Conservation (phyloP, 2,797 vertebrate species). For the Hypotaenidia okinawae region DNA sequence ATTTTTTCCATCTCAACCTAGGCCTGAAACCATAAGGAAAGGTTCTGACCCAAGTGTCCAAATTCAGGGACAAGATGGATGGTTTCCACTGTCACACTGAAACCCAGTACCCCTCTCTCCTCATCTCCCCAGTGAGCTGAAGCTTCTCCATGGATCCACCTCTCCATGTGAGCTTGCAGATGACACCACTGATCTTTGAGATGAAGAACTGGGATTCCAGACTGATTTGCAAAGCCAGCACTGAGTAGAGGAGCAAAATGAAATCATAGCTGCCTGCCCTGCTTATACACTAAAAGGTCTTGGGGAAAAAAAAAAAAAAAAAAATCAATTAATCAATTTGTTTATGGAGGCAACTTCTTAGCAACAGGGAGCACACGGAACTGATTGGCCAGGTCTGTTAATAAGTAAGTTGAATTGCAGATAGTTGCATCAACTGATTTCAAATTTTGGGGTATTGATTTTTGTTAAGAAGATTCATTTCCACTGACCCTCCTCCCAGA, state of each 20-base stretch:
- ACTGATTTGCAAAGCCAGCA: slow-evolving; percentile 58
- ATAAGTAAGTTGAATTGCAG: slow-evolving; percentile 71
- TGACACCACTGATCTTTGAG: slow-evolving; percentile 33
- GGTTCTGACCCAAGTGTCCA: neutral
- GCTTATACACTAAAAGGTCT: slow-evolving; percentile 66
- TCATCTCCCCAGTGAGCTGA: neutral
- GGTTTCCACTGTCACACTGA: neutral
- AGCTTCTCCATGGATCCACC: neutral
- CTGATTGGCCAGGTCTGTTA: slow-evolving; percentile 61
- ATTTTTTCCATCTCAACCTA: neutral
- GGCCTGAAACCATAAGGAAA: neutral
- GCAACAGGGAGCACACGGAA: slow-evolving; percentile 56
- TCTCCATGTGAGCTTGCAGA: neutral
- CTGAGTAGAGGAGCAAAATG: slow-evolving; percentile 61
- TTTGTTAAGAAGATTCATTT: slow-evolving; percentile 72
- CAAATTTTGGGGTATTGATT: slow-evolving; percentile 74
- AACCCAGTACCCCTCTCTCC: neutral
- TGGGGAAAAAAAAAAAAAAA: neutral
- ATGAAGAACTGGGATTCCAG: slow-evolving; percentile 39
- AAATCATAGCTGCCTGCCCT: slow-evolving; percentile 73
- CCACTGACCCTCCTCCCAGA: slow-evolving; percentile 55
- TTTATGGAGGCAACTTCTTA: slow-evolving; percentile 75
- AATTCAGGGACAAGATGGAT: neutral
- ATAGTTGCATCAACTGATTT: slow-evolving; percentile 72
- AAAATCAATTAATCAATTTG: slow-evolving; percentile 78